Base-by-base conservation (phyloP, 2,113 vertebrate species). In the Tor tambroides region DNA sequence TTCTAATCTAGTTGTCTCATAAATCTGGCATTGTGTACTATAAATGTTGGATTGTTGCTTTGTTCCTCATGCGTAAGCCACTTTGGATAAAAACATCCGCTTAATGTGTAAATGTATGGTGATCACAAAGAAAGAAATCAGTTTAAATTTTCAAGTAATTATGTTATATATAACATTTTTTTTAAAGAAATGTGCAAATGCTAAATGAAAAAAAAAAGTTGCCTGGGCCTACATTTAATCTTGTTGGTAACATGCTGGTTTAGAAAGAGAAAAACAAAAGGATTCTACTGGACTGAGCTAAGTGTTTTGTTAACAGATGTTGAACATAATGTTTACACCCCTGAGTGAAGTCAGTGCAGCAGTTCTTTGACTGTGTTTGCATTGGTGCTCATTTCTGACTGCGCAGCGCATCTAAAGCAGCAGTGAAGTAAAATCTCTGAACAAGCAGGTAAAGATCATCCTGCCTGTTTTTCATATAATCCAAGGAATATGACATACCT, bases 281-380 rank as follows among this genome's bases (percentile, higher is more conserved):
- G 21, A 6, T 11, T 38, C 19, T 38, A 72, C 69, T 72, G 21
- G 15, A 77, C 23, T n/a, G 38, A 75, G 72, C 35, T 26, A 26
- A 26, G 38, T 46, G 38, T 6, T 75, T 21, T 43, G 21, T 59
- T 23, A 59, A 23, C 19, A 59, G 9, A 59, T 43, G 38, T 28
- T 76, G 6, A 51, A 19, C 74, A 10, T 30, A 30, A 11, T 19
- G 30, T 72, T 41, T 72, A 72, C 35, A 75, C 11, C 38, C 38
- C 72, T 75, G 72, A 75, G 46, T 79, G 49, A 56, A 54, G 26
- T 26, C 46, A 32, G 49, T 79, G 75, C 17, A 79, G 77, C 51
- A 23, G 30, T 35, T 46, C 17, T 56, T 23, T 79, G 30, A 54
- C 8, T 56, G 49, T 79, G 28, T n/a, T 59, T 38, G 5, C 51